phyloP scores from a whole-genome alignment of 2,113 vertebrate genomes.

The Nibea albiflora region DNA sequence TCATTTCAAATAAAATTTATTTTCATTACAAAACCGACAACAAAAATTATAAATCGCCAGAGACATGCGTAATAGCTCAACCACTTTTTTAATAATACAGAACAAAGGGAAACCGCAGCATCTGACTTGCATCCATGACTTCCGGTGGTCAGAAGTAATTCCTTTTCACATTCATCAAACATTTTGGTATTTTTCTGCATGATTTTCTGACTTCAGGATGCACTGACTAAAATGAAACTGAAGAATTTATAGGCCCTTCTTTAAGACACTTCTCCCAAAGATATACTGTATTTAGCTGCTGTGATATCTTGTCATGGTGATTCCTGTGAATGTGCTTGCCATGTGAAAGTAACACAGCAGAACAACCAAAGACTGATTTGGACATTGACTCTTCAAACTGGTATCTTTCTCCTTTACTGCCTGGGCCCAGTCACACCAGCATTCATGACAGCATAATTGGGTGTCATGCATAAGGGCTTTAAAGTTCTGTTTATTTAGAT shows the following conservation, averaged over 20 bases:
- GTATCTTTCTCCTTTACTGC: background rate
- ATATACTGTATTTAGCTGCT: background rate
- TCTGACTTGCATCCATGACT: slow-evolving; percentile 25
- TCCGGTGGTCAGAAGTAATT: slow-evolving; percentile 15
- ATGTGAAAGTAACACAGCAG: background rate
- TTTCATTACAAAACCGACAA: slow-evolving; percentile 65
- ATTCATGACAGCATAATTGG: background rate
- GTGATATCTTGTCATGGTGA: background rate
- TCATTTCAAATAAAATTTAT: slow-evolving; percentile 62
- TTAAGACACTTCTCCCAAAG: background rate
- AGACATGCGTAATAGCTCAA: slow-evolving; percentile 59
- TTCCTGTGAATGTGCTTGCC: background rate
- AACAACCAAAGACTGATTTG: background rate
- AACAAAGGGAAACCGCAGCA: slow-evolving; percentile 34
- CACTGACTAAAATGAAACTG: background rate
- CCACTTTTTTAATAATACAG: slow-evolving; percentile 47
- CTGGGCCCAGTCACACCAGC: background rate
- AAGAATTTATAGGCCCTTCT: background rate
- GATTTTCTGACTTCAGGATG: slow-evolving; percentile 20
- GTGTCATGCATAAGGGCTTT: background rate
- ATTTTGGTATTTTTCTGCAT: slow-evolving; percentile 11
- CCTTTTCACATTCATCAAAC: slow-evolving; percentile 31
- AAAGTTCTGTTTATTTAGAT: background rate
- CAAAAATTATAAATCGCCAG: slow-evolving; percentile 55
- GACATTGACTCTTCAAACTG: slow-evolving; percentile 29